A percentile compares a stretch with the other conserved stretches of the same genome.
Conservation (phyloP, 2,113 vertebrate genomes). For the Myrmophylax atrothorax region DNA sequence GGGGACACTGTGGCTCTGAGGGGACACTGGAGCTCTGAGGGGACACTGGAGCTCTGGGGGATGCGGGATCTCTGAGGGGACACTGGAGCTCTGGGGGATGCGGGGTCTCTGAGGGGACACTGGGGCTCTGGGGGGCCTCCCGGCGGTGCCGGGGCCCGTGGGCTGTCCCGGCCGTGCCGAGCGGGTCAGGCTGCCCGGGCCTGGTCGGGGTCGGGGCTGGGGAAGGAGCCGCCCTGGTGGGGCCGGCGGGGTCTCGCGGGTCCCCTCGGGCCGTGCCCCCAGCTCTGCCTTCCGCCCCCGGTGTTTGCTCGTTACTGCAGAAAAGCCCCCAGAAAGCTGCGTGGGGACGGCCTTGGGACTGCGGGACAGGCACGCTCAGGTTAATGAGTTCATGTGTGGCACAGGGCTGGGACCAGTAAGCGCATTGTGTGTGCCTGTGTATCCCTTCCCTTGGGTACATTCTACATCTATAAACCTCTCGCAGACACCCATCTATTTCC, state of each 20-base stretch:
- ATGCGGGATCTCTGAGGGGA: too few relatives aligned
- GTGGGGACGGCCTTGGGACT: neutral
- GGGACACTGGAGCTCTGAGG: accelerated
- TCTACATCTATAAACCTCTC: accelerated
- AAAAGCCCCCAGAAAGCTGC: too few relatives aligned
- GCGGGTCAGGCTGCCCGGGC: neutral
- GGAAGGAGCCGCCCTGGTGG: too few relatives aligned
- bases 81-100: neutral
- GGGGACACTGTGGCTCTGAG: neutral
- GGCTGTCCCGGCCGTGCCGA: neutral
- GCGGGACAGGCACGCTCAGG: accelerated
- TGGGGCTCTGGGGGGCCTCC: too few relatives aligned
- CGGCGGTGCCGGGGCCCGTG: accelerated
- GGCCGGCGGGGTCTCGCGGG: accelerated
- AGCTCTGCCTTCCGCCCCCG: accelerated
- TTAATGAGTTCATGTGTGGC: neutral
- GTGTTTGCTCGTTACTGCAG: accelerated
- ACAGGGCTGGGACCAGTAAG: accelerated
- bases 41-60: too few relatives aligned
- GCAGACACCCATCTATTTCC: accelerated
- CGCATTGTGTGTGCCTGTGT: accelerated
- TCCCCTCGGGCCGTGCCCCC: neutral
- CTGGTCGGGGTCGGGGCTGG: neutral
- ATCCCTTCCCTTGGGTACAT: accelerated
- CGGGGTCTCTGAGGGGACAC: accelerated